These are phyloP conservation scores for Sphenodon punctatus DNA, from an alignment of 2,797 vertebrate species.

Conservation along the genomic window DNA sequence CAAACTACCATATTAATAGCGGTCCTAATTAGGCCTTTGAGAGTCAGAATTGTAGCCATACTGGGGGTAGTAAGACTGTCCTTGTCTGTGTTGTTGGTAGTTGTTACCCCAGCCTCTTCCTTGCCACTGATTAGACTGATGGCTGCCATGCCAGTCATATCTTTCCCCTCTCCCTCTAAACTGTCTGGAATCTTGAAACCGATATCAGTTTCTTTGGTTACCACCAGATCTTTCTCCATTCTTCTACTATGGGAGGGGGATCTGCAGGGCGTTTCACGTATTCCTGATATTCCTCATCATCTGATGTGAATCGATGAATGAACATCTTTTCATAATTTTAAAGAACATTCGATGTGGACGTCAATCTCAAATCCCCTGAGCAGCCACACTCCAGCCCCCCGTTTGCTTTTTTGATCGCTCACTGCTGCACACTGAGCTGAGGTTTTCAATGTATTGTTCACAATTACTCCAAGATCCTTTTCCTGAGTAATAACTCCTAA, in stretches of 20 bases:
- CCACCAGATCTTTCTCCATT: conserved; percentile 86
- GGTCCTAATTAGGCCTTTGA: conserved; percentile 79
- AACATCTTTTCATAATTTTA: conserved; percentile 88
- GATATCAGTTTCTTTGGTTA: conserved; percentile 81
- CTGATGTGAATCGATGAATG: conserved; percentile 81
- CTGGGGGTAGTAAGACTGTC: conserved; percentile 68
- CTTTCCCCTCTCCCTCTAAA: conserved; percentile 78
- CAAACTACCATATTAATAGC: conserved; percentile 72
- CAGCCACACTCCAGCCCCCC: too few species aligned
- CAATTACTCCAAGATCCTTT: too few species aligned
- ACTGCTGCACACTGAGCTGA: too few species aligned
- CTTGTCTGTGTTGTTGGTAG: conserved; percentile 74
- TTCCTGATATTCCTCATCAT: conserved; percentile 87
- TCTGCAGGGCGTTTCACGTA: conserved; percentile 81
- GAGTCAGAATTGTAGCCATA: conserved; percentile 79
- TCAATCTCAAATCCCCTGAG: too few species aligned
- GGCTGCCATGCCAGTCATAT: conserved; percentile 79
- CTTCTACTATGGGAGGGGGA: conserved; percentile 86
- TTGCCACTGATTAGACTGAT: conserved; percentile 76
- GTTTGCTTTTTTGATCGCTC: too few species aligned
- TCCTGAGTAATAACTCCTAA: too few species aligned
- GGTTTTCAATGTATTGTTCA: too few species aligned
- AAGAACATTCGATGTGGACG: too few species aligned
- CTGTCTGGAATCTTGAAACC: conserved; percentile 86
- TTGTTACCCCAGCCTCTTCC: conserved; percentile 79